phyloP scores from a whole-genome alignment of 2,113 vertebrate genomes.

The Grallaria varia region DNA sequence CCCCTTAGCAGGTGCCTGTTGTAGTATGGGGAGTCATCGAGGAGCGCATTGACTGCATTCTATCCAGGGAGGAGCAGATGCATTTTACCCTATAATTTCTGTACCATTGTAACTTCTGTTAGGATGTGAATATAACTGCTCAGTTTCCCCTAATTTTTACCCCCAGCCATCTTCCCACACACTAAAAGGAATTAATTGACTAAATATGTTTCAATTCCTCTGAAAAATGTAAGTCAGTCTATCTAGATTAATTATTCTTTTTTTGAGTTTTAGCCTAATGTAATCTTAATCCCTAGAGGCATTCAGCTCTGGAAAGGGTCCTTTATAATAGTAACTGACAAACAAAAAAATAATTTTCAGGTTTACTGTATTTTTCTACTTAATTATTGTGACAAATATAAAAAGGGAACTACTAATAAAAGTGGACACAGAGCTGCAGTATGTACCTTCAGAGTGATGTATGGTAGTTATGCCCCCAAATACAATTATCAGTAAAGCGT shows the following conservation, averaged over 20 bases:
- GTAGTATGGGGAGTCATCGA: neutral
- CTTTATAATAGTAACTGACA: neutral
- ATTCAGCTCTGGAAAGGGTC: neutral
- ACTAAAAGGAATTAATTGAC: neutral
- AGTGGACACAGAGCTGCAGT: neutral
- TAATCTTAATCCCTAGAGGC: neutral
- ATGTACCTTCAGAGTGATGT: neutral
- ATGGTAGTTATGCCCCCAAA: neutral
- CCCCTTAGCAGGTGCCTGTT: neutral
- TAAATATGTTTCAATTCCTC: neutral
- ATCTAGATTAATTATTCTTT: neutral
- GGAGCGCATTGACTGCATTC: neutral
- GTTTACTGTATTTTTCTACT: conserved; percentile 1
- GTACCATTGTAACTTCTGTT: neutral
- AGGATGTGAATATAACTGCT: neutral
- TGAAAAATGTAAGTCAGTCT: neutral
- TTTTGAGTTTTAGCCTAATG: neutral
- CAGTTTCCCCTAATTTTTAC: neutral
- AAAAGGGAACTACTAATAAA: neutral
- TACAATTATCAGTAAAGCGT: neutral
- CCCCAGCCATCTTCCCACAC: neutral
- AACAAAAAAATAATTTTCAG: neutral
- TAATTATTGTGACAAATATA: conserved; percentile 1
- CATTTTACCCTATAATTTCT: neutral
- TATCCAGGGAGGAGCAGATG: neutral